Evolutionary conservation across 2,113 vertebrate genomes (phyloP).

Genomic region (Ictidomys tridecemlineatus): DNA sequence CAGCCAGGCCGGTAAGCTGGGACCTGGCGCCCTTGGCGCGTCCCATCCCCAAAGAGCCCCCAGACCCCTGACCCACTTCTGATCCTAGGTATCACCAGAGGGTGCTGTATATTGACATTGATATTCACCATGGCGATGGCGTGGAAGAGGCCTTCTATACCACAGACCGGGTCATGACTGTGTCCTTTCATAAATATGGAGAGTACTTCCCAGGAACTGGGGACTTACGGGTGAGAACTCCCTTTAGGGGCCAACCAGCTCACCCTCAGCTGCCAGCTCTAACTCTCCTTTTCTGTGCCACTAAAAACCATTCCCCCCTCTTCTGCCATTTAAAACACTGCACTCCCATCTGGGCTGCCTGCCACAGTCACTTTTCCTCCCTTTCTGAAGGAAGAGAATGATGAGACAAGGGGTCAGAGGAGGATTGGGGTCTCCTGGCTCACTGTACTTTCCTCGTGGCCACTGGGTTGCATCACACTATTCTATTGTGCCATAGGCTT

Average conservation of each 20-base stretch:
- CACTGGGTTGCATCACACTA: not conserved
- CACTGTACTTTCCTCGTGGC: not conserved
- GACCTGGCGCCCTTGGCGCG: slow-evolving; percentile 82
- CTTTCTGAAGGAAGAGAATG: slow-evolving; percentile 15
- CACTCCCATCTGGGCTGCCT: not conserved
- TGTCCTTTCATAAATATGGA: slow-evolving; percentile 99
- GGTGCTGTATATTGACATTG: slow-evolving; percentile 98
- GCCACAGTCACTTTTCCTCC: not conserved
- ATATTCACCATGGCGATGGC: slow-evolving; percentile 98
- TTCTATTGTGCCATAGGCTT: not conserved
- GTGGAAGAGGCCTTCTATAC: slow-evolving; percentile 99
- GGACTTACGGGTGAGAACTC: slow-evolving; percentile 94
- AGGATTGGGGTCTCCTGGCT: not conserved
- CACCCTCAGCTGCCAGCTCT: slow-evolving; percentile 57
- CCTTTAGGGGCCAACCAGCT: slow-evolving; percentile 56
- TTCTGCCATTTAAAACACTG: slow-evolving; percentile 31
- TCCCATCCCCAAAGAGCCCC: slow-evolving; percentile 60
- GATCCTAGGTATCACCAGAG: slow-evolving; percentile 96
- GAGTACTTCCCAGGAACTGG: slow-evolving; percentile 99
- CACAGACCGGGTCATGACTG: slow-evolving; percentile 99
- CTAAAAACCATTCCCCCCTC: slow-evolving; percentile 59
- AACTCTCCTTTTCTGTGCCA: slow-evolving; percentile 31
- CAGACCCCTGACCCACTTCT: slow-evolving; percentile 70
- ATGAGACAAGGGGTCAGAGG: not conserved
- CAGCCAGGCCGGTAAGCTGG: slow-evolving; percentile 81